phyloP scores from a whole-genome alignment of 2,113 vertebrate species.

The Grallaria varia region DNA sequence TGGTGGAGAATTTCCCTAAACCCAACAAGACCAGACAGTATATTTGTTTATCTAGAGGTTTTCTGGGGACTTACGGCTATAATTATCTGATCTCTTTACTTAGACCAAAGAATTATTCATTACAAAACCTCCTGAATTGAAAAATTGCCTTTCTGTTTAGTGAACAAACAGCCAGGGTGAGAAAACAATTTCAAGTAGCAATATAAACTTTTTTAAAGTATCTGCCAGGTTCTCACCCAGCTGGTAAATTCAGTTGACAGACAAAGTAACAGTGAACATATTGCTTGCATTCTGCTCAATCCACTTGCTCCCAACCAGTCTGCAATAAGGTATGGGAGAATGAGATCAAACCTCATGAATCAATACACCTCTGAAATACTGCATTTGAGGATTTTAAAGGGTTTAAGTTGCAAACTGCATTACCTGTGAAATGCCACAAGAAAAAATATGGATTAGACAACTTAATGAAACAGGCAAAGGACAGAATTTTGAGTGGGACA shows the following conservation, averaged over 20 bases:
- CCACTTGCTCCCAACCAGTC: not conserved
- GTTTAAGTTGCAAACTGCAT: not conserved
- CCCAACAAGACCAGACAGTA: slow-evolving; percentile 3
- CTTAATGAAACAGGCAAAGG: not conserved
- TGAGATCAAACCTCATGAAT: not conserved
- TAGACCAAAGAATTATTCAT: slow-evolving; percentile 4
- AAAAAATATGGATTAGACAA: not conserved
- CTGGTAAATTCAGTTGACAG: slow-evolving; percentile 1
- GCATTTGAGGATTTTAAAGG: not conserved
- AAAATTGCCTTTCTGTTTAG: slow-evolving; percentile 22
- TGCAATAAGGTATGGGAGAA: not conserved
- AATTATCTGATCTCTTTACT: slow-evolving; percentile 28
- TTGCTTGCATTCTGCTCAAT: not conserved
- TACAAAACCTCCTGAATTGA: slow-evolving; percentile 12
- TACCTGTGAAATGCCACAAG: not conserved
- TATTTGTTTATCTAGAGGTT: slow-evolving; percentile 36
- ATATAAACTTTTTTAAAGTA: not conserved
- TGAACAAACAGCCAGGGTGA: not conserved
- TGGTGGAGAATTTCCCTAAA: not conserved
- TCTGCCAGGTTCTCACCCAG: slow-evolving; percentile 10
- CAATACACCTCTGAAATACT: not conserved
- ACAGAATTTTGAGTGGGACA: not conserved
- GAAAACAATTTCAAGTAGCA: slow-evolving; percentile 10
- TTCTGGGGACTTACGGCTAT: slow-evolving; percentile 17
- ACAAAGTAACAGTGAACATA: slow-evolving; percentile 22